phyloP scores from a whole-genome alignment of 2,888 invertebrate genomes.

The Ochropleura leucogaster region DNA sequence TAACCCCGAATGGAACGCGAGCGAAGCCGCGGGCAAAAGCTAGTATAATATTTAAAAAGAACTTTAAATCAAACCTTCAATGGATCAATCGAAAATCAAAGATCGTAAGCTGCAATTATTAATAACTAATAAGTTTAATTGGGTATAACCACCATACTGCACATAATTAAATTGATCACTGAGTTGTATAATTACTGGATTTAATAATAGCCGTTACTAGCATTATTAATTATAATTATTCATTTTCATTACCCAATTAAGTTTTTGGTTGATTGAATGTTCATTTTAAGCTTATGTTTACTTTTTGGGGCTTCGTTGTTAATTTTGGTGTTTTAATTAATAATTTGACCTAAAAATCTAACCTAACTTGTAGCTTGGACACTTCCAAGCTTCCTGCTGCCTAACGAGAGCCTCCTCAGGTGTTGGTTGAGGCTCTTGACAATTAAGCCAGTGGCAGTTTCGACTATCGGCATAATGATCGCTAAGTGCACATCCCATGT shows the following conservation, averaged over 20 bases:
- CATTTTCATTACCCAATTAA: conserved; percentile 20
- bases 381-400: too few relatives aligned
- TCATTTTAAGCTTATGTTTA: conserved; percentile 11
- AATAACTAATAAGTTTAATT: conserved; percentile 14
- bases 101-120: not conserved
- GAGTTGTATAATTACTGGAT: conserved; percentile 33
- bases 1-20: too few relatives aligned
- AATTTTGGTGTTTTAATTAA: not conserved
- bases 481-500: too few relatives aligned
- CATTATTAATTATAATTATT: conserved; percentile 26
- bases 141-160: not conserved
- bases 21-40: too few relatives aligned
- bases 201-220: conserved; percentile 7
- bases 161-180: conserved; percentile 27
- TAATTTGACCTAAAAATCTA: too few relatives aligned
- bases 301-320: not conserved
- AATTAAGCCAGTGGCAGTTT: too few relatives aligned
- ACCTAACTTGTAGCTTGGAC: too few relatives aligned
- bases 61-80: not conserved
- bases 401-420: too few relatives aligned
- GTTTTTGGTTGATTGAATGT: not conserved
- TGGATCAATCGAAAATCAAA: not conserved
- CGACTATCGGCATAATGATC: too few relatives aligned
- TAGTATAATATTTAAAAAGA: too few relatives aligned
- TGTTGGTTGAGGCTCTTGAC: too few relatives aligned